Evolutionary conservation across 2,113 vertebrate genomes (phyloP), one percentile per base, ranked within the genome.

Genomic region (Anguilla japonica): DNA sequence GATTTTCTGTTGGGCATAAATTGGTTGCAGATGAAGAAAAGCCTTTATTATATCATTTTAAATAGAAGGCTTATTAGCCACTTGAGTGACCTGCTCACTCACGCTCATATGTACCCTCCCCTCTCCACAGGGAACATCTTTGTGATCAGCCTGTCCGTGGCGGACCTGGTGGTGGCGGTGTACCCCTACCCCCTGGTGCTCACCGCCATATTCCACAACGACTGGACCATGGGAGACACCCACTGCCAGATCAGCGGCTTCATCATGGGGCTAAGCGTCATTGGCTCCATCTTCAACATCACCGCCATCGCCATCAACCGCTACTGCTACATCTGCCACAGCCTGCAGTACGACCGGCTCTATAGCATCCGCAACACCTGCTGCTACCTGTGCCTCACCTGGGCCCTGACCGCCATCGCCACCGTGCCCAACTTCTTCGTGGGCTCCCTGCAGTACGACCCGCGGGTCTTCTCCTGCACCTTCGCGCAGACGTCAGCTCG

Each of bases 261-360:
- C 82, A 71, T 96, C 85, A 96, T 95, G 91, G 95, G 95, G 11
- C 87, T 80, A 15, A 80, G 79, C 79, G 79, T 80, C 39, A 80
- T 80, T 0, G 79, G 79, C 39, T 80, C 79, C 79, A 9, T 80
- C 39, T 80, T 80, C 79, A 80, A 80, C 79, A 80, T 80, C 79
- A 80, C 79, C 34, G 79, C 79, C 79, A 80, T 80, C 79, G 79
- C 79, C 79, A 94, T 97, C 94, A 97, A 97, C 92, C 95, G 96
- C 81, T 97, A 97, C 92, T 97, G 97, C 92, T 97, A 97, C 92
- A 96, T 97, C 89, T 97, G 97, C 91, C 96, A 97, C 88, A 96
- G 95, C 92, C 94, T 96, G 40, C 88, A 91, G 3, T 96, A 96
- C 0, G 95, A 97, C n/a, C 93, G 89, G 39, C 92, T 97, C 88